These are phyloP conservation scores for Molanna angustata DNA, from an alignment of 2,888 invertebrate species.

Conservation along the genomic window DNA sequence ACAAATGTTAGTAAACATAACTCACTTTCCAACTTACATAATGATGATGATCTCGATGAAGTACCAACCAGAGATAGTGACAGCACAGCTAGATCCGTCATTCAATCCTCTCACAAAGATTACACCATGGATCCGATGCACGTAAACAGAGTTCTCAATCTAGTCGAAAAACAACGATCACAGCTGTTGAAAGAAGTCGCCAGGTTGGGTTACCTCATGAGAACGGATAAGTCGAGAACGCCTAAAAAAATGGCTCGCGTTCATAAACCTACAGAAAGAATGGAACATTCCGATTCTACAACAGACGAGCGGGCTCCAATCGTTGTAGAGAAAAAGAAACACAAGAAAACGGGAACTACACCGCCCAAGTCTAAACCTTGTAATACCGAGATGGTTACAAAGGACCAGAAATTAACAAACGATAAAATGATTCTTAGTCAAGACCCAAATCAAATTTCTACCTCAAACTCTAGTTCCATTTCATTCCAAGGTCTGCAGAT, in stretches of 20 bases:
- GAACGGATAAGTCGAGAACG: not conserved
- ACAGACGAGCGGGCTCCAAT: conserved; percentile 18
- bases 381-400: not conserved
- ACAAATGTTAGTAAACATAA: too few relatives aligned
- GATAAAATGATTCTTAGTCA: not conserved
- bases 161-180: conserved; percentile 20
- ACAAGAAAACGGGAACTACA: conserved; percentile 38
- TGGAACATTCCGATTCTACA: conserved; percentile 7
- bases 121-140: not conserved
- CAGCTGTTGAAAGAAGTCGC: conserved; percentile 16
- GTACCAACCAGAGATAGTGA: conserved; percentile 22
- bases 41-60: conserved; percentile 16
- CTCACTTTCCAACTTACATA: too few relatives aligned
- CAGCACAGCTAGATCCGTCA: conserved; percentile 7
- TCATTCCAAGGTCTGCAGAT: conserved; percentile 29
- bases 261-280: not conserved
- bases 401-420: not conserved
- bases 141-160: conserved; percentile 9
- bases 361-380: conserved; percentile 20
- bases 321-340: conserved; percentile 16
- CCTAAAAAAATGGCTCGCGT: not conserved
- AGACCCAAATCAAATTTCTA: conserved; percentile 4
- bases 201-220: conserved; percentile 5
- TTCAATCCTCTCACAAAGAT: not conserved
- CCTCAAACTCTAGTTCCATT: conserved; percentile 15